Evolutionary conservation across 35 echinoderm and acorn worm species (phyloP).

Genomic region (Strongylocentrotus purpuratus): DNA sequence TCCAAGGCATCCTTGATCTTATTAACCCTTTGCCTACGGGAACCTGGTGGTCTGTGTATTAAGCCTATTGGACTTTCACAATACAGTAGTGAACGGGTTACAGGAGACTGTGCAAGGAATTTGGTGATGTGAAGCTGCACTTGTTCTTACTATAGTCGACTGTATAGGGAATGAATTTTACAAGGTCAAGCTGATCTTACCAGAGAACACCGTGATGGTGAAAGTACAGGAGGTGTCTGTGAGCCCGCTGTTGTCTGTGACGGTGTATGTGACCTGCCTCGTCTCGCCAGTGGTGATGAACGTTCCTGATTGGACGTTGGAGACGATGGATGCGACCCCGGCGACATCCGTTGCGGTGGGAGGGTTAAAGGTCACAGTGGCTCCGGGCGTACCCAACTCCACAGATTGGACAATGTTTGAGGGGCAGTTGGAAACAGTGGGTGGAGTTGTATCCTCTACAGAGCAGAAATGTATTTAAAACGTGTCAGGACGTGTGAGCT

Average conservation of each 20-base stretch:
- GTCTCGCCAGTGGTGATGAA: slow-evolving; percentile 35
- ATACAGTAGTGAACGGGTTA: too few species aligned
- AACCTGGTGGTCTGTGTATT: too few species aligned
- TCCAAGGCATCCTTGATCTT: too few species aligned
- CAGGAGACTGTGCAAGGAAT: too few species aligned
- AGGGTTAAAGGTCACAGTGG: background rate
- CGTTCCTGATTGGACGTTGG: background rate
- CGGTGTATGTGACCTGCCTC: slow-evolving; percentile 53
- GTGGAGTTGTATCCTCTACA: background rate
- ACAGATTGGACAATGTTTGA: background rate
- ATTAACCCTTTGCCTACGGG: too few species aligned
- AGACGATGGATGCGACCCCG: background rate
- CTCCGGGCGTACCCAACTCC: background rate
- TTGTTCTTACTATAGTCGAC: too few species aligned
- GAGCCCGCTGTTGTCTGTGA: slow-evolving; percentile 55
- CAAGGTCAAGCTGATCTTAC: background rate
- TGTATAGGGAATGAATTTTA: too few species aligned
- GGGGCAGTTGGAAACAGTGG: background rate
- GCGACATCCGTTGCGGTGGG: background rate
- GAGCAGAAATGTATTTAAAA: background rate
- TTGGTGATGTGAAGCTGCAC: too few species aligned
- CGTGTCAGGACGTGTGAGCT: too few species aligned
- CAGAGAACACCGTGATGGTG: slow-evolving; percentile 42
- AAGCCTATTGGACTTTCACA: too few species aligned
- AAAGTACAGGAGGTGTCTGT: slow-evolving; percentile 45